Evolutionary conservation across 1,140 invertebrate species (phyloP), one percentile per base, ranked within the genome.

Genomic region (Monochamus saltuarius): DNA sequence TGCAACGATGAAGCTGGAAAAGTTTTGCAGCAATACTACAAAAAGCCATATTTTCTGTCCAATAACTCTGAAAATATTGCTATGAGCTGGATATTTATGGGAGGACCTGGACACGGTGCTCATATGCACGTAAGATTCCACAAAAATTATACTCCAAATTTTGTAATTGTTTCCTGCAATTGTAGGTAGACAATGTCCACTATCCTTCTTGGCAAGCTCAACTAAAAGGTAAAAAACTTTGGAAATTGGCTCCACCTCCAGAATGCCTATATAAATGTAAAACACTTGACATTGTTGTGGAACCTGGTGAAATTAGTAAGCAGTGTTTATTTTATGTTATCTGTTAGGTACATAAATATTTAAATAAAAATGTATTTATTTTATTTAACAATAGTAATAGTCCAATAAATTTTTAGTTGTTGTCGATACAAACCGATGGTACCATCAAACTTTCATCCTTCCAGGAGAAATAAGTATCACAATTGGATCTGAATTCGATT

Each of bases 41-140:
- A 80, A 0, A 78, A 86, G 34, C 95, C 95, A 0, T 94, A 96
- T 72, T 98, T 98, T 75, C 81, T 98, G 4, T 94, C 95, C 0
- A 77, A 77, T 40, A 84, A 85, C 1, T 87, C 94, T 0, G 92
- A 96, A 75, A 90, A 87, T 62, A 91, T 92, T 69, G 88, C 87
- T 51, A 85, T 90, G 0, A 94, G 95, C 78, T 98, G 95, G 95
- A 92, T 98, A 64, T 98, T 98, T 72, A 97, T 98, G 88, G 95
- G 95, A 0, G 93, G 89, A 35, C 87, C 90, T 0, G 94, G 95
- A 37, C 86, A 93, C 73, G 95, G 95, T 0, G 94, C 95, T 1
- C 89, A 95, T 66, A 90, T 97, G 87, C 95, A 98, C 77, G 92
- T 96, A 78, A 84, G 87, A 13, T 45, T 45, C n/a, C n/a, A n/a